These are phyloP conservation scores for Sminthurinus signatus DNA, from an alignment of 1,140 invertebrate species.

Conservation along the genomic window DNA sequence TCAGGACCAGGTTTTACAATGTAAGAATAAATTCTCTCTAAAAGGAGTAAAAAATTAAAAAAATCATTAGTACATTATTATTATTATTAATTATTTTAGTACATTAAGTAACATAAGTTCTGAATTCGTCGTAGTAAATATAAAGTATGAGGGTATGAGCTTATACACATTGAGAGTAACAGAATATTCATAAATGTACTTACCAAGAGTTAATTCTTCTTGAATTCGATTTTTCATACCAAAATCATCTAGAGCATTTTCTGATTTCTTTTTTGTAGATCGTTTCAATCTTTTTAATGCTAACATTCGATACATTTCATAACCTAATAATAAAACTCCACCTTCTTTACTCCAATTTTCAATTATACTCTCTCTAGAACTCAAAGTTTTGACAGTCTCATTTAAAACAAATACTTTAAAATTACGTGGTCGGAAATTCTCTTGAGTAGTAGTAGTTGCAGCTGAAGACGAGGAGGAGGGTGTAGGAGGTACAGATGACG, in stretches of 20 bases:
- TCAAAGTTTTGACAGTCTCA: slow-evolving; percentile 87
- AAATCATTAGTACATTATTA: too few relatives aligned
- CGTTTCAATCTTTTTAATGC: slow-evolving; percentile 59
- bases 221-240: slow-evolving; percentile 38
- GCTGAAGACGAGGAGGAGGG: too few relatives aligned
- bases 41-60: too few relatives aligned
- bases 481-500: too few relatives aligned
- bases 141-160: too few relatives aligned
- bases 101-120: too few relatives aligned
- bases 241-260: slow-evolving; percentile 13
- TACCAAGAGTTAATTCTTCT: slow-evolving; percentile 50
- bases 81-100: too few relatives aligned
- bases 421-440: slow-evolving; percentile 61
- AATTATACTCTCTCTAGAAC: slow-evolving; percentile 65
- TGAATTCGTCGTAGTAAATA: too few relatives aligned
- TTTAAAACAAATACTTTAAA: slow-evolving; percentile 87
- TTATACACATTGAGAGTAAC: too few relatives aligned
- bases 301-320: slow-evolving; percentile 88
- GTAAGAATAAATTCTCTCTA: slow-evolving; percentile 65
- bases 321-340: slow-evolving; percentile 93
- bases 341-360: slow-evolving; percentile 76
- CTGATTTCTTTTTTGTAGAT: slow-evolving; percentile 45
- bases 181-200: too few relatives aligned
- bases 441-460: background rate
- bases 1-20: slow-evolving; percentile 89